These are phyloP conservation scores for Plagodis pulveraria DNA, from an alignment of 2,888 invertebrate genomes.

Conservation along the genomic window DNA sequence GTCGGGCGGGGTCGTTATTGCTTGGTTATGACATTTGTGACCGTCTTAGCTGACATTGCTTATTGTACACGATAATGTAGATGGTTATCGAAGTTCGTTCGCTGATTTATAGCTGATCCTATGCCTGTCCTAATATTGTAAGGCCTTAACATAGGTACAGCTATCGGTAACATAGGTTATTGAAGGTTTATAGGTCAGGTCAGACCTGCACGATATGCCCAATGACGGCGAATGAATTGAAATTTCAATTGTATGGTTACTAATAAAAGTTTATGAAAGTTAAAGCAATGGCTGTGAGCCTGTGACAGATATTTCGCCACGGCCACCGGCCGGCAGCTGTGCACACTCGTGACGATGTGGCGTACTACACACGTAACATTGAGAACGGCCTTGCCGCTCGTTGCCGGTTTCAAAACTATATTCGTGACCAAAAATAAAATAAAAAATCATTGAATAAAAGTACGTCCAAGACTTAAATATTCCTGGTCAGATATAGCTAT, in stretches of 20 bases:
- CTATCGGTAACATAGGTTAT: too few relatives aligned
- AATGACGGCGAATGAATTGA: not conserved
- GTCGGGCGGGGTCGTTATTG: constrained; percentile 51
- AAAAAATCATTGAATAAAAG: not conserved
- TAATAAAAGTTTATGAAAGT: constrained; percentile 3
- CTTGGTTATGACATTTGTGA: constrained; percentile 37
- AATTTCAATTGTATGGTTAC: constrained; percentile 11
- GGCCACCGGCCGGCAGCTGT: constrained; percentile 59
- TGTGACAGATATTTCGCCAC: constrained; percentile 44
- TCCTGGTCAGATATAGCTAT: not conserved
- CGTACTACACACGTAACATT: constrained; percentile 65
- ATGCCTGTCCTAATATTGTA: constrained; percentile 22
- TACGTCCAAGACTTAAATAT: too few relatives aligned
- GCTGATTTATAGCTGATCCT: constrained; percentile 26
- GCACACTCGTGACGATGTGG: constrained; percentile 48
- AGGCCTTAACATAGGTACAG: too few relatives aligned
- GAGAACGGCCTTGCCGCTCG: constrained; percentile 73
- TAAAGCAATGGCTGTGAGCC: constrained; percentile 44
- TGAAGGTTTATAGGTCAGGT: too few relatives aligned
- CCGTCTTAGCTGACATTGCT: constrained; percentile 49
- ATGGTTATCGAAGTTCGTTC: constrained; percentile 25
- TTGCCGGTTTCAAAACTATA: constrained; percentile 55
- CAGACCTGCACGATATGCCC: too few relatives aligned
- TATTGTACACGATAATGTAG: constrained; percentile 49
- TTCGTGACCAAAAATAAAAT: constrained; percentile 45